Evolutionary conservation across 2,113 vertebrate genomes (phyloP).

Genomic region (Nyctibius bracteatus): DNA sequence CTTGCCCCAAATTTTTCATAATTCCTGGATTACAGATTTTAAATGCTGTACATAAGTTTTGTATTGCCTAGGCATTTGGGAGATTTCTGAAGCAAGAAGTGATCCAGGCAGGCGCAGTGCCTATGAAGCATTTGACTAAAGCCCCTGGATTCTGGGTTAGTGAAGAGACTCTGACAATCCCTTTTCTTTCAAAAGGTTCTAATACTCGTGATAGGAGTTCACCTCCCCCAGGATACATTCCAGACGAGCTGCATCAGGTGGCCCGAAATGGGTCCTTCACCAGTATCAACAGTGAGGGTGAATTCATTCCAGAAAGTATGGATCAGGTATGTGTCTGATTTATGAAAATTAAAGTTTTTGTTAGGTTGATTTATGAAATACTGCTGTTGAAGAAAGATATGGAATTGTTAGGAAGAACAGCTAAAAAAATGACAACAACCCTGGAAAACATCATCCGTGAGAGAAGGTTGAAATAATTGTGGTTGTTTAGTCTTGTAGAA

Average conservation of each 20-base stretch:
- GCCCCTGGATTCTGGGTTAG: not conserved
- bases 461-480: not conserved
- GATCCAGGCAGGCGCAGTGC: not conserved
- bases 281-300: slow-evolving; percentile 98
- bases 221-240: slow-evolving; percentile 97
- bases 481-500: not conserved
- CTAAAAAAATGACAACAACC: not conserved
- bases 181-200: slow-evolving; percentile 74
- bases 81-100: not conserved
- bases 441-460: not conserved
- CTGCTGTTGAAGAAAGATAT: not conserved
- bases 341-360: not conserved
- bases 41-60: not conserved
- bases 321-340: slow-evolving; percentile 83
- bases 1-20: not conserved
- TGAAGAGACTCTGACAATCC: not conserved
- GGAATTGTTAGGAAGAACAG: not conserved
- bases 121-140: not conserved
- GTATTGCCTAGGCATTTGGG: not conserved
- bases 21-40: not conserved
- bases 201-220: slow-evolving; percentile 92
- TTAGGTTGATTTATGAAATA: not conserved
- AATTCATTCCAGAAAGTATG: slow-evolving; percentile 99
- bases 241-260: slow-evolving; percentile 93
- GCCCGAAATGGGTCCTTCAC: slow-evolving; percentile 97